Conservation (phyloP, 2,888 invertebrate genomes). For the Noctua janthina region DNA sequence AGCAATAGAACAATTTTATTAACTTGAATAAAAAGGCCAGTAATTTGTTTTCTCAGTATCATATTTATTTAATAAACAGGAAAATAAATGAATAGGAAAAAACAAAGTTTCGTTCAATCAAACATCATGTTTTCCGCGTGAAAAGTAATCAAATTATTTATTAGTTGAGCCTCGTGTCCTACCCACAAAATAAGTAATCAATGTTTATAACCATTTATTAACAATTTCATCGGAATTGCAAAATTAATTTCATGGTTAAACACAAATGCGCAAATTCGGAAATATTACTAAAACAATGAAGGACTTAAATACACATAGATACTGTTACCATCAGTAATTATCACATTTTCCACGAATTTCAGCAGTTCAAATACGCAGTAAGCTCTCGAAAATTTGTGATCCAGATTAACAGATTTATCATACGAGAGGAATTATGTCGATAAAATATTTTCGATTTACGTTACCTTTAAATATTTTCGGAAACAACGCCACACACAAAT, state of each 20-base stretch:
- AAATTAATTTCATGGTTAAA: background rate
- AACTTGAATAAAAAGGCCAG: too few species aligned
- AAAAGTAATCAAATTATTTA: background rate
- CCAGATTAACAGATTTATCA: conserved; percentile 19
- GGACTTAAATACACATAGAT: background rate
- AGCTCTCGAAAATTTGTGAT: background rate
- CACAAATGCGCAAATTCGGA: background rate
- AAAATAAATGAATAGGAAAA: background rate
- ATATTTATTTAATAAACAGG: background rate
- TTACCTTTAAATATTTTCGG: conserved; percentile 7
- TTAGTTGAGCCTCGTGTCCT: background rate
- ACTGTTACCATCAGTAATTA: background rate
- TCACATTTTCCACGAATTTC: conserved; percentile 5
- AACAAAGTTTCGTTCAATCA: background rate
- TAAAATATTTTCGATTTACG: conserved; percentile 26
- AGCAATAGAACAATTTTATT: too few species aligned
- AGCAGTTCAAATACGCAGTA: background rate
- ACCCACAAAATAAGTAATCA: background rate
- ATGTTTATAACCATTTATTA: background rate
- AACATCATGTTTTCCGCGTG: too few species aligned
- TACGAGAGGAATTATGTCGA: conserved; percentile 16
- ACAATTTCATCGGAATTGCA: background rate
- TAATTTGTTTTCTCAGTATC: background rate
- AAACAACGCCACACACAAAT: conserved; percentile 14
- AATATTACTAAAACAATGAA: background rate